A percentile compares a stretch with the other conserved stretches of the same genome.
These are phyloP conservation scores for Hephaestus fuliginosus DNA, from an alignment of 2,797 vertebrate species.

Conservation along the genomic window DNA sequence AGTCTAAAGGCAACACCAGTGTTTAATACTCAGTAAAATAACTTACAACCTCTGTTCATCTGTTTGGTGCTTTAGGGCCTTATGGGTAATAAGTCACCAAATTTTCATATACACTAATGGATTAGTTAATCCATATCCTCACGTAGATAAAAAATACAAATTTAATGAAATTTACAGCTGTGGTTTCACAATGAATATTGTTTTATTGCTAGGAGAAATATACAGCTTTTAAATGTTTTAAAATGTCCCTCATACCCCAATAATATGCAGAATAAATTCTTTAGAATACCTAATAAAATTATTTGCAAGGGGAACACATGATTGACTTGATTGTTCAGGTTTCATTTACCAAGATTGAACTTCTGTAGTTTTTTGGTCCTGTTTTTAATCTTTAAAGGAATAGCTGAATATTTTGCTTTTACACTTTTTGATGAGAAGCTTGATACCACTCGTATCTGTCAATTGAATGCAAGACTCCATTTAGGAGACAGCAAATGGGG, in stretches of 20 bases:
- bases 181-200: background rate
- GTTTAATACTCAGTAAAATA: slow-evolving; percentile 11
- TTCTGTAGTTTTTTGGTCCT: background rate
- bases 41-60: slow-evolving; percentile 1
- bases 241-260: background rate
- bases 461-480: background rate
- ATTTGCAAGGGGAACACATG: background rate
- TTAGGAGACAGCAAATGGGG: background rate
- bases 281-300: background rate
- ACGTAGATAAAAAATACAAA: background rate
- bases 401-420: background rate
- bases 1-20: background rate
- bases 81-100: background rate
- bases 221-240: background rate
- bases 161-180: background rate
- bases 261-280: background rate
- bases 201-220: background rate
- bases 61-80: slow-evolving; percentile 1
- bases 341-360: background rate
- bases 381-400: background rate
- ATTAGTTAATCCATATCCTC: background rate
- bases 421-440: background rate
- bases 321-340: background rate
- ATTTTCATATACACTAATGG: slow-evolving; percentile 1
- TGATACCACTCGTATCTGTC: too few species aligned